A percentile compares a stretch with the other conserved stretches of the same genome.
These are phyloP conservation scores for Sclerodermus sp. DNA, from an alignment of 2,888 invertebrate genomes.

Conservation along the genomic window DNA sequence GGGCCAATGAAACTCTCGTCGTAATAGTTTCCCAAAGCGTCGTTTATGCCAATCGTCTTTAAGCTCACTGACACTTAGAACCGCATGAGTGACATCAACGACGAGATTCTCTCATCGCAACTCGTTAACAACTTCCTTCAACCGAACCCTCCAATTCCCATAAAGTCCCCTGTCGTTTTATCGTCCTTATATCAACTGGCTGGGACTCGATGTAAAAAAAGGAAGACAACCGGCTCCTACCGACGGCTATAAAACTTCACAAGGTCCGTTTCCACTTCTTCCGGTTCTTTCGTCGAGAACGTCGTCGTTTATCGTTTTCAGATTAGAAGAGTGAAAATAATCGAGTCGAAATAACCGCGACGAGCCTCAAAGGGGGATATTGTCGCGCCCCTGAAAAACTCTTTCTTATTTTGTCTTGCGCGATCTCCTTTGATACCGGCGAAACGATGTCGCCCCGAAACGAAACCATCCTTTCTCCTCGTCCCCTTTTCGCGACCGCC, in stretches of 20 bases:
- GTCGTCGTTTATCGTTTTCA: not conserved
- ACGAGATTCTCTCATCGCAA: constrained; percentile 11
- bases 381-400: too few species aligned
- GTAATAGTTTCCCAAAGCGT: not conserved
- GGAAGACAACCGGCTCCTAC: constrained; percentile 24
- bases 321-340: not conserved
- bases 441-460: too few species aligned
- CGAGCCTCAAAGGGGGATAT: too few species aligned
- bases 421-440: too few species aligned
- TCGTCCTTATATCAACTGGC: constrained; percentile 35
- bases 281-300: constrained; percentile 1
- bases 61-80: constrained; percentile 8
- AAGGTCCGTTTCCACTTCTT: constrained; percentile 13
- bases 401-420: too few species aligned
- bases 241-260: constrained; percentile 37
- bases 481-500: too few species aligned
- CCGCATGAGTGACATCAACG: constrained; percentile 14
- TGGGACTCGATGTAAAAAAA: constrained; percentile 23
- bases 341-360: not conserved
- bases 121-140: constrained; percentile 39
- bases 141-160: constrained; percentile 32
- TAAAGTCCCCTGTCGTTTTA: constrained; percentile 38
- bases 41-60: constrained; percentile 9
- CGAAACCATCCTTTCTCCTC: too few species aligned
- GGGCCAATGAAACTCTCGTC: not conserved